Evolutionary conservation across 2,113 vertebrate species (phyloP), one percentile per base, ranked within the genome.

Genomic region (Psettodes erumei): DNA sequence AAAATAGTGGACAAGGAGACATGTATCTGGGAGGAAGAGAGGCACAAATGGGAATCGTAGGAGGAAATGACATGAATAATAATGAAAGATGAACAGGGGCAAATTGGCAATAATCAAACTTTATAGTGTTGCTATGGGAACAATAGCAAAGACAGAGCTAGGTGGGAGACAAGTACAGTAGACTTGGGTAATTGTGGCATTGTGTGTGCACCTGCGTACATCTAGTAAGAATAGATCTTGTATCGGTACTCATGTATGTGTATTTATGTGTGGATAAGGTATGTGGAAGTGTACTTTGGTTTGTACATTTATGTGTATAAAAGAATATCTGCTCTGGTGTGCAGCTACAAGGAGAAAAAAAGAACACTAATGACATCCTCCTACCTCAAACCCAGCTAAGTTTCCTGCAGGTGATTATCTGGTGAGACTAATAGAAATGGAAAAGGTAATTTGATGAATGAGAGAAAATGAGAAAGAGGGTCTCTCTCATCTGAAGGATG

Each of bases 101-200:
- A 71, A 84, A 82, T 64, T 68, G 66, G 51, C 32, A 35, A 79
- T 83, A 65, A 85, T 84, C 73, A 75, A 86, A 81, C 43, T 51
- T 77, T 71, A 61, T 55, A 56, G 33, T 63, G 73, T 88, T 88
- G 62, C 73, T 33, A 81, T 80, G 59, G 63, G 19, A 88, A 89
- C 83, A 47, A 45, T 40, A 33, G 7, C 23, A 33, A 27, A 71
- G 50, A 64, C 10, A 6, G 13, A 74, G 45, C 19, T 51, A 28
- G 37, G 10, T 56, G 37, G 51, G 38, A 71, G 64, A 79, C 51
- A 62, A 5, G 35, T 66, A 60, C 37, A n/a, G 54, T 23, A 64
- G 59, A 65, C 37, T 47, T 28, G 23, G 11, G 25, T 85, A 61
- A 72, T 84, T 77, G 67, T 32, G 8, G 18, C 4, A n/a, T 23